Conservation (phyloP, 2,888 invertebrate genomes). For the Caenorhabditis sp. region DNA sequence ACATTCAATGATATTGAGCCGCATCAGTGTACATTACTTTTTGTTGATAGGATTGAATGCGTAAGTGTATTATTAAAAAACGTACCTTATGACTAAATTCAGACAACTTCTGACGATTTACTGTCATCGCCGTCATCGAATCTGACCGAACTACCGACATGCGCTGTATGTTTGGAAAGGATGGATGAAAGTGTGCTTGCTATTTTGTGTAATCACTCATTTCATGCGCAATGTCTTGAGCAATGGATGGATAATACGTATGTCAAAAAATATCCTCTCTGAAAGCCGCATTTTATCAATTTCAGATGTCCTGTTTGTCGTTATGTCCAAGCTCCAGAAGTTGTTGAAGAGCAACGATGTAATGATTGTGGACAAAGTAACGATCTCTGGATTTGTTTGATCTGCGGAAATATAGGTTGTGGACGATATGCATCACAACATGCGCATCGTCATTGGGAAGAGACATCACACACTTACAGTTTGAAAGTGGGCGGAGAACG, state of each 20-base stretch:
- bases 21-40: slow-evolving; percentile 90
- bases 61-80: slow-evolving; percentile 72
- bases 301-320: slow-evolving; percentile 94
- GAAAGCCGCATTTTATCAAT: too few species aligned
- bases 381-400: slow-evolving; percentile 94
- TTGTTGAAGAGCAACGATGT: slow-evolving; percentile 76
- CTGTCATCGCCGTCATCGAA: slow-evolving; percentile 49
- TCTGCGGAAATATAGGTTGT: slow-evolving; percentile 98
- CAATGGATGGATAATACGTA: slow-evolving; percentile 91
- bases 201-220: slow-evolving; percentile 96
- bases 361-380: slow-evolving; percentile 77
- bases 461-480: slow-evolving; percentile 95
- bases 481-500: slow-evolving; percentile 83
- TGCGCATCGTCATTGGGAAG: slow-evolving; percentile 92
- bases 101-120: slow-evolving; percentile 37
- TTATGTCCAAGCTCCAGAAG: slow-evolving; percentile 85
- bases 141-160: slow-evolving; percentile 87
- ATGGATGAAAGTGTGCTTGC: slow-evolving; percentile 92
- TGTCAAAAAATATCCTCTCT: slow-evolving; percentile 13
- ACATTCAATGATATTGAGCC: slow-evolving; percentile 93
- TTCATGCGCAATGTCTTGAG: slow-evolving; percentile 91
- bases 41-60: slow-evolving; percentile 91
- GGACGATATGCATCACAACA: slow-evolving; percentile 89
- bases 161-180: slow-evolving; percentile 93
- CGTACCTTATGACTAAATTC: slow-evolving; percentile 1